These are phyloP conservation scores for Andinoacara biseriatus DNA, from an alignment of 2,113 vertebrate species.

Conservation along the genomic window DNA sequence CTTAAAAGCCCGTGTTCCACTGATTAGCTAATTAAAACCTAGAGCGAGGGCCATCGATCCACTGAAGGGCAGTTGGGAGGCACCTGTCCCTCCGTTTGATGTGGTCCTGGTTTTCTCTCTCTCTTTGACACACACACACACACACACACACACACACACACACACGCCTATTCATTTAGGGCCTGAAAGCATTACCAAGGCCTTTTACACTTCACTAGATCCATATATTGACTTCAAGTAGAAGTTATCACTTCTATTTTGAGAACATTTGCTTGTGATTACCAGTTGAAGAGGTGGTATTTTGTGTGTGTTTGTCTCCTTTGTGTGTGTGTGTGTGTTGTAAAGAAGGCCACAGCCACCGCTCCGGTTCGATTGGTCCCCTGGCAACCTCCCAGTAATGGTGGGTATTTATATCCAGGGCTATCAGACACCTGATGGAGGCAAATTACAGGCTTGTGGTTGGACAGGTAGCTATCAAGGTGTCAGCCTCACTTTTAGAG, in stretches of 20 bases:
- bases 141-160: slow-evolving; percentile 29
- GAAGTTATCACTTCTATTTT: slow-evolving; percentile 60
- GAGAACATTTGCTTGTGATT: slow-evolving; percentile 52
- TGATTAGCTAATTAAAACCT: slow-evolving; percentile 81
- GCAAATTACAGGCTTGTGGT: slow-evolving; percentile 58
- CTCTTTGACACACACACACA: not conserved
- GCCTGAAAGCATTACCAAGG: slow-evolving; percentile 60
- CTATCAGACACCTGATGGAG: slow-evolving; percentile 67
- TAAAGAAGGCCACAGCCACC: not conserved
- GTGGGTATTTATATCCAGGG: slow-evolving; percentile 65
- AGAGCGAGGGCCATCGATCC: slow-evolving; percentile 73
- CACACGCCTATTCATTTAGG: slow-evolving; percentile 14
- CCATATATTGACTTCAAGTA: slow-evolving; percentile 59
- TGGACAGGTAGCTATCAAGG: slow-evolving; percentile 34
- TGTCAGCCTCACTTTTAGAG: slow-evolving; percentile 52
- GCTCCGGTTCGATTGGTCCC: slow-evolving; percentile 26
- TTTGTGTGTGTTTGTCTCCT: not conserved
- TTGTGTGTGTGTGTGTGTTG: not conserved
- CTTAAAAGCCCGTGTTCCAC: slow-evolving; percentile 79
- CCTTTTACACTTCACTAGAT: slow-evolving; percentile 49
- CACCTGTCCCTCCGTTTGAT: slow-evolving; percentile 63
- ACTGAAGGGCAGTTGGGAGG: slow-evolving; percentile 42
- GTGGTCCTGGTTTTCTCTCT: slow-evolving; percentile 12
- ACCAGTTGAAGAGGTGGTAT: slow-evolving; percentile 37
- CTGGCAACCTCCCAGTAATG: slow-evolving; percentile 48